Evolutionary conservation across 2,113 vertebrate genomes (phyloP).

Genomic region (Gymnarchus niloticus): DNA sequence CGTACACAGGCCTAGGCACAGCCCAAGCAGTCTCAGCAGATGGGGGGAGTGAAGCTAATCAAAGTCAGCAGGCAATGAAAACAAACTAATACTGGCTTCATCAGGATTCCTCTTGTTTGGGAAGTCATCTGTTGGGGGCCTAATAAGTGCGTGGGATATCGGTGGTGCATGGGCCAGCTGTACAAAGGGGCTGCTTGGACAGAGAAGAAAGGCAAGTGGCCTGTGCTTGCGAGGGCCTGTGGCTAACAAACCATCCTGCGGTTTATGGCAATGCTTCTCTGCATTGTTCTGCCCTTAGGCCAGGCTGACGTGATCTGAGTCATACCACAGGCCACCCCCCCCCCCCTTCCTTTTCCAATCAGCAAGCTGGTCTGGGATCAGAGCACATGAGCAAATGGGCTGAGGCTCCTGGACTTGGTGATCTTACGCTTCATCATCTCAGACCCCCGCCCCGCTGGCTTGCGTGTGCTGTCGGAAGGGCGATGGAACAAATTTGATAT

Average conservation of each 20-base stretch:
- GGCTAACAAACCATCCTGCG: slow-evolving; percentile 46
- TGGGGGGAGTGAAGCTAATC: not conserved
- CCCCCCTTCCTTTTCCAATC: not conserved
- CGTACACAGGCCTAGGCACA: not conserved
- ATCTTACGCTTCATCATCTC: not conserved
- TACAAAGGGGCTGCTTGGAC: slow-evolving; percentile 34
- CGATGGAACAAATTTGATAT: not conserved
- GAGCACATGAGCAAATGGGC: not conserved
- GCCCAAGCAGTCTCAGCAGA: not conserved
- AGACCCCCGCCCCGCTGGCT: not conserved
- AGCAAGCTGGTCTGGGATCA: not conserved
- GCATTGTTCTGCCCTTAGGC: slow-evolving; percentile 50
- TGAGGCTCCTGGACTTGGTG: not conserved
- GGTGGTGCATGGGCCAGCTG: not conserved
- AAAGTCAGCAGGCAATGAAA: slow-evolving; percentile 7
- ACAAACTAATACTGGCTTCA: not conserved
- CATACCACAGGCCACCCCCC: slow-evolving; percentile 1
- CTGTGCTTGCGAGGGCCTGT: slow-evolving; percentile 32
- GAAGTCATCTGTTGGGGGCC: slow-evolving; percentile 12
- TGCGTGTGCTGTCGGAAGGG: not conserved
- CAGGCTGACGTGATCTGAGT: slow-evolving; percentile 34
- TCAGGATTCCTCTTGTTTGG: not conserved
- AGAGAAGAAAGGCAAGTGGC: slow-evolving; percentile 45
- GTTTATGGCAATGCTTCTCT: slow-evolving; percentile 52
- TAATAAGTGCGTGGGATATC: not conserved